A percentile compares a stretch with the other conserved stretches of the same genome.
phyloP scores from a whole-genome alignment of 2,888 invertebrate genomes.

The Lasioglossum figueresi region DNA sequence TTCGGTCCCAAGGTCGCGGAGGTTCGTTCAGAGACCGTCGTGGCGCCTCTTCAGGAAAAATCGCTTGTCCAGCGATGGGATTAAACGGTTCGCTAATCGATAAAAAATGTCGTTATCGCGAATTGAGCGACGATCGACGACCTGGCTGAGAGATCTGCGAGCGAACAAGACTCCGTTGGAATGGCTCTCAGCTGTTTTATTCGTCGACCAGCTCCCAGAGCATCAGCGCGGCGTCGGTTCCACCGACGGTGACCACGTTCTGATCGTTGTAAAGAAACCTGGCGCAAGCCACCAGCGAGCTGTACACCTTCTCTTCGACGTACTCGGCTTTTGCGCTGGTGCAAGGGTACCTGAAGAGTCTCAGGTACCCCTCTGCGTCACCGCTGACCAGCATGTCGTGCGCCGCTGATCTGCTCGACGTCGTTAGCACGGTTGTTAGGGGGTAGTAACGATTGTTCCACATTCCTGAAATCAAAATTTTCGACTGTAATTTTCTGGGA shows the following conservation, averaged over 20 bases:
- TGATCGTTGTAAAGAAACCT: constrained; percentile 95
- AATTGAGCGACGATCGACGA: constrained; percentile 12
- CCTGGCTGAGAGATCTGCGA: background rate
- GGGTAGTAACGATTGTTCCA: constrained; percentile 96
- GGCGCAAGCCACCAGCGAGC: constrained; percentile 91
- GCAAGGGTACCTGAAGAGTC: constrained; percentile 95
- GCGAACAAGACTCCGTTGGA: constrained; percentile 4
- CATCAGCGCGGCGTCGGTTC: constrained; percentile 95
- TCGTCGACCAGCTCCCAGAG: constrained; percentile 95
- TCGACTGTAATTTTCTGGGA: no score
- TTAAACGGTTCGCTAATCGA: constrained; percentile 26
- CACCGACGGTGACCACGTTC: constrained; percentile 93
- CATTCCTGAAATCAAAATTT: constrained; percentile 86
- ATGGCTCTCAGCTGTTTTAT: constrained; percentile 82
- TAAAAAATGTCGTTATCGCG: constrained; percentile 14
- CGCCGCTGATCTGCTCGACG: constrained; percentile 92
- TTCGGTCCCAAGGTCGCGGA: background rate
- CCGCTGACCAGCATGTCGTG: constrained; percentile 94
- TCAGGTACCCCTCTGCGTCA: constrained; percentile 94
- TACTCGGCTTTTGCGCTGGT: constrained; percentile 94
- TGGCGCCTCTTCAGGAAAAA: background rate
- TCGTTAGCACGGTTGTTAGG: constrained; percentile 92
- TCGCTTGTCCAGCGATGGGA: constrained; percentile 9
- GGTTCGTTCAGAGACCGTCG: background rate
- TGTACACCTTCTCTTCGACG: constrained; percentile 94